Conservation (phyloP, 2,797 vertebrate species). For the Xiphophorus birchmanni region DNA sequence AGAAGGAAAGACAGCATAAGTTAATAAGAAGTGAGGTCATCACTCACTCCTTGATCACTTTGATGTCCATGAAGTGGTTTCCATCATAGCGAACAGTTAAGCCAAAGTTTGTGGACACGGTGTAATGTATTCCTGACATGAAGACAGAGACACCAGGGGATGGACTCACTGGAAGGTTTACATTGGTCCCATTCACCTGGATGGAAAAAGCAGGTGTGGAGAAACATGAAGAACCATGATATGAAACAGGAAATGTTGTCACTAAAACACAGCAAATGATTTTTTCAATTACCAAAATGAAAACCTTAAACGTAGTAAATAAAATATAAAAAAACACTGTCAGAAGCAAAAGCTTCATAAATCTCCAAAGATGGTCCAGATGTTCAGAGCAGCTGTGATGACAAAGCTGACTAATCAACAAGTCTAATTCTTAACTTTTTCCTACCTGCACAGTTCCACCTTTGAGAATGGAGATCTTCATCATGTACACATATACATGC, state of each 20-base stretch:
- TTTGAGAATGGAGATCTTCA: constrained; percentile 82
- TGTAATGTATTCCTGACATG: constrained; percentile 77
- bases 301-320: not conserved
- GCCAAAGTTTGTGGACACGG: constrained; percentile 77
- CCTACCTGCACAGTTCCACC: constrained; percentile 79
- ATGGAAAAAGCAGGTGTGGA: not conserved
- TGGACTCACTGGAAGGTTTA: constrained; percentile 75
- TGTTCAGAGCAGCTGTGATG: not conserved
- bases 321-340: not conserved
- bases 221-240: not conserved
- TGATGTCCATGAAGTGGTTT: constrained; percentile 82
- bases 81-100: constrained; percentile 82
- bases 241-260: not conserved
- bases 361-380: not conserved
- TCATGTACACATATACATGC: constrained; percentile 71
- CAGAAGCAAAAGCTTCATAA: too few species aligned
- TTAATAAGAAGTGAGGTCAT: not conserved
- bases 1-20: not conserved
- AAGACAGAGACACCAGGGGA: constrained; percentile 74
- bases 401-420: not conserved
- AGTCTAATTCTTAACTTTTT: not conserved
- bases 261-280: too few species aligned
- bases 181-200: constrained; percentile 77
- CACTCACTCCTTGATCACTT: constrained; percentile 82
- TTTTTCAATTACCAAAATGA: too few species aligned